Evolutionary conservation across 35 echinoderm and acorn worm species (phyloP), one percentile per base, ranked within the genome.

Genomic region (Acanthaster planci): DNA sequence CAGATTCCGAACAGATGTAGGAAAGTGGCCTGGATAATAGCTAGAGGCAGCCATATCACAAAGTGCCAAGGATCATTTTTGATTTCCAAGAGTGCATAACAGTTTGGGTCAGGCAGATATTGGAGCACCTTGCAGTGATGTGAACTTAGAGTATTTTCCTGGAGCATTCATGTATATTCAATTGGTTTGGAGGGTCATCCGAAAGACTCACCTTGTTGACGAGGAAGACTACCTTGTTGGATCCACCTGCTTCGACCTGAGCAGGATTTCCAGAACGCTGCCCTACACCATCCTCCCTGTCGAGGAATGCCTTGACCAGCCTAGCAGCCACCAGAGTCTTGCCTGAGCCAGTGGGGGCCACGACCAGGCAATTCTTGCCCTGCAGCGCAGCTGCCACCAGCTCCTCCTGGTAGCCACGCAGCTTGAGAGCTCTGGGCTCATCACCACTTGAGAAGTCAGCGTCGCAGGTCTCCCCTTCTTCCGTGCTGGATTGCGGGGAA

Each of bases 361-460:
- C 67, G 21, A 92, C 85, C 26, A 92, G 54, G 0, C 82, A 83
- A 72, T 97, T 92, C 17, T 35, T 50, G 3, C 94, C 90, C 26
- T 27, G 3, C 27, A 91, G 37, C 1, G 86, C 80, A 29, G 80
- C 81, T 32, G 84, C 26, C 7, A 86, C 75, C 22, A 95, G 76
- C 44, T 95, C 93, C 35, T 90, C 27, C 50, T 95, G 93, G 36
- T 91, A 95, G 8, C 80, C 80, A n/a, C 82, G 15, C 19, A 89
- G 76, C 38, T 57, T 44, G 10, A 89, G 76, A 21, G 18, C 21
- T 34, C 30, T 26, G 14, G 34, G 23, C 0, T 35, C 34, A 31
- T 72, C 64, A 29, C 23, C 64, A n/a, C n/a, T n/a, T 30, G 64
- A 72, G 14, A 29, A 26, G 23, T 72, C 26, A 26, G 14, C 34